phyloP scores from a whole-genome alignment of 2,888 invertebrate species.

The Ferdinandea cuprea region DNA sequence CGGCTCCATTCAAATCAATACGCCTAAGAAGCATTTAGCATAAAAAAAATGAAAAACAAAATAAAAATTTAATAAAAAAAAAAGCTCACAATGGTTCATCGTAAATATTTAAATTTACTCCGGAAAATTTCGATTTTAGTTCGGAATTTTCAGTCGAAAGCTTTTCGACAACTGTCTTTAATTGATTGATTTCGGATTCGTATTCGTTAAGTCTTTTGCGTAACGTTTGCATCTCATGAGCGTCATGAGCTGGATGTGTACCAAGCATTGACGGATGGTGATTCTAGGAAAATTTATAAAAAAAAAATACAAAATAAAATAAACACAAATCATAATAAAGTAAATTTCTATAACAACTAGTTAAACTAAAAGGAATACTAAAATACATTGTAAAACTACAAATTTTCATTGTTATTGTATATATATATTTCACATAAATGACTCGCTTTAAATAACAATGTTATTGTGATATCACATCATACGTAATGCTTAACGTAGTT shows the following conservation, averaged over 20 bases:
- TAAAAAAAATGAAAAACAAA: constrained; percentile 53
- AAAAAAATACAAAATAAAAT: constrained; percentile 51
- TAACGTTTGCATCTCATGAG: constrained; percentile 80
- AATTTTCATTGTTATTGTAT: constrained; percentile 10
- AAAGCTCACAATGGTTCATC: constrained; percentile 82
- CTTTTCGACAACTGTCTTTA: constrained; percentile 87
- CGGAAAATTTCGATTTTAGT: constrained; percentile 85
- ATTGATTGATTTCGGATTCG: constrained; percentile 81
- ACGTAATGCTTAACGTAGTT: constrained; percentile 33
- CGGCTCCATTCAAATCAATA: constrained; percentile 81
- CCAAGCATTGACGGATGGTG: constrained; percentile 66
- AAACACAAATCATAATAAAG: constrained; percentile 67
- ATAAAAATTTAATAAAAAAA: constrained; percentile 46
- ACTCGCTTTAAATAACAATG: constrained; percentile 58
- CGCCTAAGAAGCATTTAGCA: constrained; percentile 76
- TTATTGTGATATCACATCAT: constrained; percentile 65
- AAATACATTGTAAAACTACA: constrained; percentile 39
- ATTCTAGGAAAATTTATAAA: constrained; percentile 73
- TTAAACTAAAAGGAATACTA: constrained; percentile 5
- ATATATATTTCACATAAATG: constrained; percentile 51
- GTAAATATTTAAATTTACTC: constrained; percentile 80
- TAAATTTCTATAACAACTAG: constrained; percentile 3
- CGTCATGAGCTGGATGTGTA: constrained; percentile 38
- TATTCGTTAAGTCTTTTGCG: constrained; percentile 82
- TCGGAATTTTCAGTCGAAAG: constrained; percentile 92